These are phyloP conservation scores for Condylura cristata DNA, from an alignment of 2,113 vertebrate genomes.

Conservation along the genomic window DNA sequence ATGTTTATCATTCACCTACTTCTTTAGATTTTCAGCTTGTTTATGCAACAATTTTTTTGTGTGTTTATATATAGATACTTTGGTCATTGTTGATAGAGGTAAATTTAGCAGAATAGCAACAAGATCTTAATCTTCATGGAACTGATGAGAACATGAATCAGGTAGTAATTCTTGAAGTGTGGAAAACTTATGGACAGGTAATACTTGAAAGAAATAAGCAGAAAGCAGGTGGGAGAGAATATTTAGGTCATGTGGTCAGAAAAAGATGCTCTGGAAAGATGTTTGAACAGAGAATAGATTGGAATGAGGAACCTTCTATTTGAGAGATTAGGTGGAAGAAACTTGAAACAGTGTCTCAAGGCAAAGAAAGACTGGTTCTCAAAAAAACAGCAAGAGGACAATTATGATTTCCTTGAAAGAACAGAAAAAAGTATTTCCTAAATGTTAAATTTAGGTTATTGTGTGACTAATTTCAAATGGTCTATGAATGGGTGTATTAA, in stretches of 20 bases:
- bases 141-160: background rate
- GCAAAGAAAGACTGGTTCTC: background rate
- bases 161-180: background rate
- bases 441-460: background rate
- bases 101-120: background rate
- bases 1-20: background rate
- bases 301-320: background rate
- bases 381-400: background rate
- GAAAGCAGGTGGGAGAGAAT: background rate
- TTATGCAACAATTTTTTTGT: background rate
- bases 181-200: background rate
- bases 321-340: background rate
- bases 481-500: background rate
- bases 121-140: background rate
- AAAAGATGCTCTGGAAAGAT: background rate
- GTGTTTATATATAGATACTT: too few relatives aligned
- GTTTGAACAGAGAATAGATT: background rate
- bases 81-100: background rate
- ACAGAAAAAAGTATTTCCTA: background rate
- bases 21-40: background rate
- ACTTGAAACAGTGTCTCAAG: background rate
- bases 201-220: background rate
- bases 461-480: background rate
- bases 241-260: background rate
- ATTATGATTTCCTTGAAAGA: background rate